Evolutionary conservation across 2,888 invertebrate genomes (phyloP).

Genomic region (Himalopsyche anomala): DNA sequence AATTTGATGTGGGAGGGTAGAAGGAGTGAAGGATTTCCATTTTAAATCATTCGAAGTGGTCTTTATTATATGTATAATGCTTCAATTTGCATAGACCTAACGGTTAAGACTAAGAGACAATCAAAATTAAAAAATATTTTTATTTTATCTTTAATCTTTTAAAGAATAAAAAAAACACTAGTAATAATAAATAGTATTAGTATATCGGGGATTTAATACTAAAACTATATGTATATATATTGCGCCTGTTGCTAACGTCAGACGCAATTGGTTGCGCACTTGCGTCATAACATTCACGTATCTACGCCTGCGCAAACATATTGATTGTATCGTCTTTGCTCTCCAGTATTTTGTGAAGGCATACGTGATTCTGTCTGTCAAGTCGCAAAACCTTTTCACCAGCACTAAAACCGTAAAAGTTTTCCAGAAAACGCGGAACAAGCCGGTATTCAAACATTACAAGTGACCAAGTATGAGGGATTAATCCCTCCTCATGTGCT

Average conservation of each 20-base stretch:
- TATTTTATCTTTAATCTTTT: too few relatives aligned
- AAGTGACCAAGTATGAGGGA: constrained; percentile 58
- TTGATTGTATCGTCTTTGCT: neutral
- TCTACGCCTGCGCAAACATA: neutral
- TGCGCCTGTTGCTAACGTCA: neutral
- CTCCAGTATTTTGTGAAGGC: neutral
- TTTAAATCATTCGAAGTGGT: too few relatives aligned
- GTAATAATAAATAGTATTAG: too few relatives aligned
- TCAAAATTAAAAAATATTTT: too few relatives aligned
- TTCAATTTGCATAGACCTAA: too few relatives aligned
- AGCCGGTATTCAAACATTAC: constrained; percentile 9
- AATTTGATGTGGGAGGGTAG: too few relatives aligned
- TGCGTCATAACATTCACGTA: neutral
- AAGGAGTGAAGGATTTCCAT: too few relatives aligned
- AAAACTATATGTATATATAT: neutral
- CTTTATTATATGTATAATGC: too few relatives aligned
- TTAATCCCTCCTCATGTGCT: constrained; percentile 57
- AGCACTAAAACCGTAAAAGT: neutral
- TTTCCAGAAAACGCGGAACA: constrained; percentile 2
- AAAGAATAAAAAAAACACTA: too few relatives aligned
- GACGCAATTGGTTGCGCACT: neutral
- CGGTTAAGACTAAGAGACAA: too few relatives aligned
- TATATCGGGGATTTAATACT: too few relatives aligned
- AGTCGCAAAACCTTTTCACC: neutral
- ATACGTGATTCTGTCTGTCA: constrained; percentile 1